Conservation (phyloP, 2,797 vertebrate species). For the Remorina albescens region DNA sequence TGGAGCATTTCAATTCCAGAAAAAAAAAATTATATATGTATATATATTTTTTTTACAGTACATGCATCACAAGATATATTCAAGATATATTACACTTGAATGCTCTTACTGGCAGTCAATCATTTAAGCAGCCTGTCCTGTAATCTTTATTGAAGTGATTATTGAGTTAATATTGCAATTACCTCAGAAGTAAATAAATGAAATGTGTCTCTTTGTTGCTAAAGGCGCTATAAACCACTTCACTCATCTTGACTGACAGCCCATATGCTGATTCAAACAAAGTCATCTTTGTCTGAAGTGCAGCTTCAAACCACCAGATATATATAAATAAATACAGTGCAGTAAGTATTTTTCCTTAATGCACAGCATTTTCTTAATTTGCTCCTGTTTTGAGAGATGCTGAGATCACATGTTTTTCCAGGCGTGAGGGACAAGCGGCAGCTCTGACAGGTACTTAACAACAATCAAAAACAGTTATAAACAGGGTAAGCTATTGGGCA, state of each 20-base stretch:
- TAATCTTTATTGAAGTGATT: conserved; percentile 56
- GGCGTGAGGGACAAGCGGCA: conserved; percentile 66
- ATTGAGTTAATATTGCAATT: conserved; percentile 62
- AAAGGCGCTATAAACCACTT: conserved; percentile 36
- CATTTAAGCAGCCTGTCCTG: conserved; percentile 44
- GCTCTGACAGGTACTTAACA: conserved; percentile 82
- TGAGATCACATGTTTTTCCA: conserved; percentile 84
- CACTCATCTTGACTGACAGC: conserved; percentile 51
- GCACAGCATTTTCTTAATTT: conserved; percentile 54
- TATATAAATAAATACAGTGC: conserved; percentile 21
- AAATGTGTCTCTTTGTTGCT: conserved; percentile 41
- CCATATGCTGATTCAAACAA: conserved; percentile 43
- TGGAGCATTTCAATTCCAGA: conserved; percentile 44
- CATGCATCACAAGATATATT: conserved; percentile 60
- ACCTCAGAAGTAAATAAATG: conserved; percentile 34
- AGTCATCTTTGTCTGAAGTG: conserved; percentile 54
- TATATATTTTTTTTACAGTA: conserved; percentile 68
- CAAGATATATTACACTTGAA: conserved; percentile 59
- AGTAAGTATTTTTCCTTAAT: conserved; percentile 67
- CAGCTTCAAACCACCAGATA: conserved; percentile 57
- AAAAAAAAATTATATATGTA: no score
- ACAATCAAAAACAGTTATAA: conserved; percentile 83
- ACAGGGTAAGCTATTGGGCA: conserved; percentile 72
- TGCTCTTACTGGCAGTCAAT: conserved; percentile 48
- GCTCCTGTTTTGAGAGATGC: conserved; percentile 72